Percentiles rank a stretch among this genome's conserved stretches.
Evolutionary conservation across 2,797 vertebrate species (phyloP).

Genomic region (Pelodytes ibericus): DNA sequence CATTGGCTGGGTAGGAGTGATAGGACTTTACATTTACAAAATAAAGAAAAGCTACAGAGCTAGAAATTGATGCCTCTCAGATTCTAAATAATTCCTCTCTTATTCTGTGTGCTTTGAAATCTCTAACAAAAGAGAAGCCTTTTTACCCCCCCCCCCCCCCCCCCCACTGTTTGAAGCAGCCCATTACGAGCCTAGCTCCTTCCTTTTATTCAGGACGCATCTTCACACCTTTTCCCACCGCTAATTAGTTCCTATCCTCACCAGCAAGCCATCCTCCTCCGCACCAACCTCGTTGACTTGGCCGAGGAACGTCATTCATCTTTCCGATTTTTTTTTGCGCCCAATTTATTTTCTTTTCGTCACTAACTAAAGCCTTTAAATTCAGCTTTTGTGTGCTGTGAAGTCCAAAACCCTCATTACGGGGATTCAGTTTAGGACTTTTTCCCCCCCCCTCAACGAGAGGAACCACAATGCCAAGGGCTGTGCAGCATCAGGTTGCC

Average conservation of each 20-base stretch:
- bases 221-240: slow-evolving; percentile 6
- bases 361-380: neutral
- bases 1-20: too few species aligned
- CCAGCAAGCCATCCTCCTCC: neutral
- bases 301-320: neutral
- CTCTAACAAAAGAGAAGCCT: neutral
- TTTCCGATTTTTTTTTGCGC: neutral
- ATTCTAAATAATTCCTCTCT: too few species aligned
- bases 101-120: neutral
- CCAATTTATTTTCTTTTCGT: neutral
- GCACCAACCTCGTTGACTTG: neutral
- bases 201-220: neutral
- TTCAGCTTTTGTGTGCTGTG: neutral
- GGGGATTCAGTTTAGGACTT: neutral
- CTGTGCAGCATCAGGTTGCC: neutral
- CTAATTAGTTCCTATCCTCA: slow-evolving; percentile 56
- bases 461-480: neutral
- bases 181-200: neutral
- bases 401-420: neutral
- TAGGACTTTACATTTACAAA: too few species aligned
- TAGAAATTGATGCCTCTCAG: too few species aligned
- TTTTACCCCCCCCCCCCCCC: neutral
- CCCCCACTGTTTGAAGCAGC: neutral
- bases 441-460: too few species aligned
- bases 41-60: too few species aligned